Evolutionary conservation across 1,140 invertebrate genomes (phyloP).

Genomic region (Scaptomyza graminum): DNA sequence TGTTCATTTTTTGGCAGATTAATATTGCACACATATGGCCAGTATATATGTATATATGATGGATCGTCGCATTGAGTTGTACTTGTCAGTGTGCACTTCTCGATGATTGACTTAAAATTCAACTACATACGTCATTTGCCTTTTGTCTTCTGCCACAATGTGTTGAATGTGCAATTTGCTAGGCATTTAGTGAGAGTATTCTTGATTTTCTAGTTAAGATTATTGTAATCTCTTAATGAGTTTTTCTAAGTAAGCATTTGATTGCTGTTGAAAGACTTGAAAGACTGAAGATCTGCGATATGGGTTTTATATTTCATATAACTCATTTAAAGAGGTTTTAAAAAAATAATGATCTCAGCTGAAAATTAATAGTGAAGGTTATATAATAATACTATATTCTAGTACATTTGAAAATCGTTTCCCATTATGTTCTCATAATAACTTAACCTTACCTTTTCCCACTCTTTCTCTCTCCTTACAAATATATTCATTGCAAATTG

Average conservation of each 20-base stretch:
- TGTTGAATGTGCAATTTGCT: constrained; percentile 54
- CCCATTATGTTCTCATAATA: too few species aligned
- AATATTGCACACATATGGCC: constrained; percentile 75
- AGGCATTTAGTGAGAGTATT: constrained; percentile 29
- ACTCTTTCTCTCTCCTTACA: background rate
- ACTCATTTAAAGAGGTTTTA: background rate
- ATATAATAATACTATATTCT: background rate
- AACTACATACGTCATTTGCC: constrained; percentile 15
- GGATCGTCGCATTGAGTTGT: constrained; percentile 52
- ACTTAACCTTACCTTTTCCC: background rate
- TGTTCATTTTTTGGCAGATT: constrained; percentile 58
- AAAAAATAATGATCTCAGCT: too few species aligned
- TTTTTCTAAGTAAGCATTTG: background rate
- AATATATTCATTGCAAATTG: constrained; percentile 30
- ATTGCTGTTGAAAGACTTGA: background rate
- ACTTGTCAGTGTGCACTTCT: constrained; percentile 44
- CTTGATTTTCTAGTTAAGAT: constrained; percentile 47
- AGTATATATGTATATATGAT: constrained; percentile 47
- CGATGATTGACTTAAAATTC: constrained; percentile 23
- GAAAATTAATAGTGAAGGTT: too few species aligned
- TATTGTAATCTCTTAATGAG: constrained; percentile 41
- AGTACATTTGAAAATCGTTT: too few species aligned
- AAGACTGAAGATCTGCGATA: constrained; percentile 3
- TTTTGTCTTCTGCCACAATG: constrained; percentile 46
- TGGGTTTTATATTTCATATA: background rate